Conservation (phyloP, 2,888 invertebrate genomes). For the Psococerastis gibbosa region DNA sequence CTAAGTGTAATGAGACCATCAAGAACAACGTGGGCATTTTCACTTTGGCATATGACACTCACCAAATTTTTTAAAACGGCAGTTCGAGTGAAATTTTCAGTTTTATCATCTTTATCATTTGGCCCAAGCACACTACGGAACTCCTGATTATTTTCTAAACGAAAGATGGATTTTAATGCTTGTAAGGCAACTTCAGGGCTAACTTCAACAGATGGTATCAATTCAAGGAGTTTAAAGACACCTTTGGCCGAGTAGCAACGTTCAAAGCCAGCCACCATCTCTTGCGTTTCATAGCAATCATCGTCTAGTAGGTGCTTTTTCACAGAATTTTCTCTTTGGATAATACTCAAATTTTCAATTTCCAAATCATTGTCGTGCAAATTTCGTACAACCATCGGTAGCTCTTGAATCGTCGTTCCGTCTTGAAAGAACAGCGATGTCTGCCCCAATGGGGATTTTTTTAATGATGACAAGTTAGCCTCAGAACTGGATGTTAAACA, state of each 20-base stretch:
- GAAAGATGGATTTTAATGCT: slow-evolving; percentile 28
- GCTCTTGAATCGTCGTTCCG: slow-evolving; percentile 44
- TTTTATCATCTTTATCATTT: slow-evolving; percentile 20
- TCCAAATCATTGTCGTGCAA: slow-evolving; percentile 14
- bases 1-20: slow-evolving; percentile 26
- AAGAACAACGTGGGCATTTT: slow-evolving; percentile 25
- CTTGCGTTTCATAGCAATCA: slow-evolving; percentile 12
- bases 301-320: too few species aligned
- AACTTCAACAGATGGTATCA: slow-evolving; percentile 28
- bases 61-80: slow-evolving; percentile 30
- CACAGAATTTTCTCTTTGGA: slow-evolving; percentile 8
- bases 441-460: slow-evolving; percentile 20
- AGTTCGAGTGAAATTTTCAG: slow-evolving; percentile 25
- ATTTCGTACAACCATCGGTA: slow-evolving; percentile 41
- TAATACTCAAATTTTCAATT: neutral
- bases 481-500: too few species aligned
- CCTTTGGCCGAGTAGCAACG: slow-evolving; percentile 22
- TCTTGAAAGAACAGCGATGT: slow-evolving; percentile 43
- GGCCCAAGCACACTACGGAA: slow-evolving; percentile 19
- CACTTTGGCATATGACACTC: slow-evolving; percentile 27
- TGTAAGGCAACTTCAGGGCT: slow-evolving; percentile 27
- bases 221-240: slow-evolving; percentile 27
- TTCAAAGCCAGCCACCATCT: slow-evolving; percentile 22
- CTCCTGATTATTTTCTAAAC: slow-evolving; percentile 26
- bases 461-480: neutral